Conservation (phyloP, 2,113 vertebrate genomes). For the Edolisoma coerulescens region DNA sequence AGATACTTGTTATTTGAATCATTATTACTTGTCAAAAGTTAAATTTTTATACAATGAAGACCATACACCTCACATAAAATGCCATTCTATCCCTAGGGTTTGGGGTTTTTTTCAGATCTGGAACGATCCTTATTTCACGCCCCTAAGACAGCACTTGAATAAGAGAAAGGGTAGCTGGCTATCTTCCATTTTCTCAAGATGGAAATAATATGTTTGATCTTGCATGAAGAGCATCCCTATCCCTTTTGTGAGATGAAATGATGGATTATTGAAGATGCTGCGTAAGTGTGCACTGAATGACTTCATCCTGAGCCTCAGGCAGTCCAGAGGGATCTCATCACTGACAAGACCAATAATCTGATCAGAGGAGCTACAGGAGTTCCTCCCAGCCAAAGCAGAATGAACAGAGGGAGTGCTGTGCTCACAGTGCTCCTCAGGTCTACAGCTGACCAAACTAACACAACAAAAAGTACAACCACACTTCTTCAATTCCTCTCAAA, state of each 20-base stretch:
- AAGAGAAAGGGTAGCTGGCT: neutral
- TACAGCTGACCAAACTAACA: neutral
- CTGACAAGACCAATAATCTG: neutral
- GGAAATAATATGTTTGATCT: neutral
- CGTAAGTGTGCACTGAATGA: neutral
- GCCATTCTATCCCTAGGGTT: neutral
- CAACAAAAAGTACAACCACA: neutral
- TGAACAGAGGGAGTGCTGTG: neutral
- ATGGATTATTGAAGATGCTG: neutral
- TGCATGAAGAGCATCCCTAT: neutral
- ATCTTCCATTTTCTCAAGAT: neutral
- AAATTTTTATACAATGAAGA: neutral
- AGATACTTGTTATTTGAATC: neutral
- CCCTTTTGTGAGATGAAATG: neutral
- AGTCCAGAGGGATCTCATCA: neutral
- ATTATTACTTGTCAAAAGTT: neutral
- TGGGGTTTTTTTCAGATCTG: neutral
- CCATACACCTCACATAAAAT: neutral
- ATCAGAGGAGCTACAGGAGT: neutral
- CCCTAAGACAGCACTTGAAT: neutral
- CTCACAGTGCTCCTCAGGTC: neutral
- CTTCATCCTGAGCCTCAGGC: neutral
- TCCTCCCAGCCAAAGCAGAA: neutral
- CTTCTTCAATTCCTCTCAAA: neutral
- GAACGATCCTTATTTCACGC: neutral